Conservation (phyloP, 2,888 invertebrate genomes). For the Philereme vetulata region DNA sequence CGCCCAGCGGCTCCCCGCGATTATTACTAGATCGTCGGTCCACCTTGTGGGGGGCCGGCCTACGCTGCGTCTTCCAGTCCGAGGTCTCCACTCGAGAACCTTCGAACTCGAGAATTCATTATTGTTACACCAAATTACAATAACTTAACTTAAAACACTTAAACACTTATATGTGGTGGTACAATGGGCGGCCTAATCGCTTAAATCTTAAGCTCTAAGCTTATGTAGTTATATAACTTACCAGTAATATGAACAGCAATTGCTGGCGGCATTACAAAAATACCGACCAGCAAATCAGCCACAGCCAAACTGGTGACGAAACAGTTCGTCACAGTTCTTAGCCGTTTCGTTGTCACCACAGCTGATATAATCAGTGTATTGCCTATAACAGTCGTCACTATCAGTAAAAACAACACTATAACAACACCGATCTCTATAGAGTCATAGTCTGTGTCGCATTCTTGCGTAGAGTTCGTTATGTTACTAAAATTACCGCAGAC, state of each 20-base stretch:
- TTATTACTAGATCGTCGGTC: no score
- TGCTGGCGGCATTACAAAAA: conserved; percentile 98
- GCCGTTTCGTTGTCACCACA: conserved; percentile 92
- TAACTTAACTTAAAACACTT: no score
- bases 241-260: conserved; percentile 93
- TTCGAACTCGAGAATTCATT: no score
- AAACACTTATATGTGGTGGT: no score
- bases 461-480: conserved; percentile 30
- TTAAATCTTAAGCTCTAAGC: not conserved
- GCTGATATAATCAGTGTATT: conserved; percentile 96
- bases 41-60: no score
- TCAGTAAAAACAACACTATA: conserved; percentile 85
- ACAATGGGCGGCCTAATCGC: no score
- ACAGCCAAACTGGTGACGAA: conserved; percentile 97
- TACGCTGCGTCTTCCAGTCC: no score
- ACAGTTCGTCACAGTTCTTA: conserved; percentile 97
- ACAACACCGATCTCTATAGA: conserved; percentile 84
- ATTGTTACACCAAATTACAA: no score
- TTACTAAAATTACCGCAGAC: conserved; percentile 35
- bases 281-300: conserved; percentile 96
- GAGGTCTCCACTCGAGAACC: no score
- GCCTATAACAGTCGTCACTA: conserved; percentile 90
- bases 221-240: no score
- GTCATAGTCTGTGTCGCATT: conserved; percentile 57
- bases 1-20: no score